Evolutionary conservation across 2,888 invertebrate species (phyloP).

Genomic region (Apamea anceps): DNA sequence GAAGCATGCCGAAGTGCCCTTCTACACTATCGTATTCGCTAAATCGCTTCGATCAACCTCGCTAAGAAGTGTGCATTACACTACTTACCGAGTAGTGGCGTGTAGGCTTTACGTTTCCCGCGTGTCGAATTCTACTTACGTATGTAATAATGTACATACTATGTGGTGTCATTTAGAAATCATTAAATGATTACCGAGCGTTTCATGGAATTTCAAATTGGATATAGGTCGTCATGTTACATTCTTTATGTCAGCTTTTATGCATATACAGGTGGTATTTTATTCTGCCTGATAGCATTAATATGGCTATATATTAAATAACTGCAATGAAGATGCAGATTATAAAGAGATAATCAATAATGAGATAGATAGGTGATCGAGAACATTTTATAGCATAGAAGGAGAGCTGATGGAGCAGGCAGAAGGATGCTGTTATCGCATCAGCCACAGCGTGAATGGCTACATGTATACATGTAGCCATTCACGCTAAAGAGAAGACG

Average conservation of each 20-base stretch:
- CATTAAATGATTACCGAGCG: slow-evolving; percentile 15
- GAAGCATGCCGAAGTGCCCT: too few species aligned
- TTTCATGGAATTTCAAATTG: slow-evolving; percentile 30
- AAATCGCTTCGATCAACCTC: too few species aligned
- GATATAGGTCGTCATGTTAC: slow-evolving; percentile 13
- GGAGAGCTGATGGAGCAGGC: not conserved
- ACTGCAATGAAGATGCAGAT: not conserved
- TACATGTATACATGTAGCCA: too few species aligned
- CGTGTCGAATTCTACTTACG: not conserved
- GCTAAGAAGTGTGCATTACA: too few species aligned
- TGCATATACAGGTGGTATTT: slow-evolving; percentile 22
- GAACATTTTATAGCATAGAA: not conserved
- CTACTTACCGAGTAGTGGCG: not conserved
- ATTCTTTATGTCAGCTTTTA: slow-evolving; percentile 6
- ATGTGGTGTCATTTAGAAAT: slow-evolving; percentile 1
- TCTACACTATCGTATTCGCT: too few species aligned
- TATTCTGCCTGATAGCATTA: not conserved
- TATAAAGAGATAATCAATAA: too few species aligned
- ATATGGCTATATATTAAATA: not conserved
- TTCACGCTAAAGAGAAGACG: too few species aligned
- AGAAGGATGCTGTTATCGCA: not conserved
- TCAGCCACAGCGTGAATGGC: not conserved
- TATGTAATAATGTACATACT: not conserved
- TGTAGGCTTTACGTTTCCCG: not conserved
- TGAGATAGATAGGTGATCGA: not conserved